A percentile compares a stretch with the other conserved stretches of the same genome.
These are phyloP conservation scores for Gnathonemus echidnorhynchus DNA, from an alignment of 2,113 vertebrate species.

Conservation along the genomic window DNA sequence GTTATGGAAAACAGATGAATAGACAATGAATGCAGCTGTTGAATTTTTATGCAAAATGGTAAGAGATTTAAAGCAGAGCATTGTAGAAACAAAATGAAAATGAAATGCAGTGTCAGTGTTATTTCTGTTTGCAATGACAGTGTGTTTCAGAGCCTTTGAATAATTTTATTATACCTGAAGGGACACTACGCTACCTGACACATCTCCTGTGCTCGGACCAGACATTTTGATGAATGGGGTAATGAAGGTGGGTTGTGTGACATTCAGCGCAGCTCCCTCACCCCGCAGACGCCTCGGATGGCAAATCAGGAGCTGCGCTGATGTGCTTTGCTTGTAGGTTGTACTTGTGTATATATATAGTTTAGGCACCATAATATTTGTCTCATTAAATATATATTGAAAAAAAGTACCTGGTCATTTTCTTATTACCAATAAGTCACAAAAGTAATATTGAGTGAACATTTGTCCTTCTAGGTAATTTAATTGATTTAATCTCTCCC, in stretches of 20 bases:
- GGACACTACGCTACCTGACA: neutral
- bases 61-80: neutral
- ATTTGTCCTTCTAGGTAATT: neutral
- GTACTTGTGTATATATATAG: neutral
- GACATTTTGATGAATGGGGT: neutral
- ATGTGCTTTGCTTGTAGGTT: neutral
- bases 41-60: neutral
- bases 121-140: neutral
- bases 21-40: neutral
- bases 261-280: neutral
- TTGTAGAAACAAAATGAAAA: neutral
- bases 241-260: neutral
- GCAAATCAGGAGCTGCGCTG: neutral
- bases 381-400: neutral
- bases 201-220: neutral
- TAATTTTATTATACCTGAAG: neutral
- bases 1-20: neutral
- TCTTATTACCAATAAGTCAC: neutral
- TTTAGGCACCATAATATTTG: neutral
- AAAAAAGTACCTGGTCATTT: neutral
- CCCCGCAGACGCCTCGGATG: neutral
- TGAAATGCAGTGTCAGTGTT: neutral
- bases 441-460: neutral
- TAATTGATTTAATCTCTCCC: slow-evolving; percentile 12
- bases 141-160: neutral